Conservation (phyloP, 37 sponge, comb jelly and placozoan species). For the Theonella swinhoei region DNA sequence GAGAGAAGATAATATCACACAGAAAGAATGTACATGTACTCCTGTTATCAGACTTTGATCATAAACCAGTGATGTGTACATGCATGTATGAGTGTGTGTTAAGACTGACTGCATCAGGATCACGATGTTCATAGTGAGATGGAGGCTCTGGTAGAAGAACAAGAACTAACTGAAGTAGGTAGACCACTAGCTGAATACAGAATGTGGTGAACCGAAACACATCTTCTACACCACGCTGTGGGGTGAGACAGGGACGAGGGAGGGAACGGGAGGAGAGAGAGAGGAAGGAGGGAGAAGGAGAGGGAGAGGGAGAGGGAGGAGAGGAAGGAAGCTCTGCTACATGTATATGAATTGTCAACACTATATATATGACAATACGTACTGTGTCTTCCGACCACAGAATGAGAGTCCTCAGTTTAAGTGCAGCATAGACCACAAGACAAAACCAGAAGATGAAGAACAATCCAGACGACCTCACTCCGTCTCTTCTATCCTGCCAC, state of each 20-base stretch:
- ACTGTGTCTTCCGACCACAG: slow-evolving; percentile 27
- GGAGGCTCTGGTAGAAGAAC: slow-evolving; percentile 48
- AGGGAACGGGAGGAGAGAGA: background rate
- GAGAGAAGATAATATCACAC: background rate
- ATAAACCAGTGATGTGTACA: slow-evolving; percentile 28
- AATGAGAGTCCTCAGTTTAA: slow-evolving; percentile 46
- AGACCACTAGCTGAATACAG: slow-evolving; percentile 6
- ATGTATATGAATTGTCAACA: background rate
- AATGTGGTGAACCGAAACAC: slow-evolving; percentile 30
- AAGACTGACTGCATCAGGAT: slow-evolving; percentile 15
- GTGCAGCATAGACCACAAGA: slow-evolving; percentile 44
- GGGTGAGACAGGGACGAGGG: background rate
- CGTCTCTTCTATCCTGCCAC: slow-evolving; percentile 34
- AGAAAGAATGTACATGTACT: too few species aligned
- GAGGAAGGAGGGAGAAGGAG: slow-evolving; percentile 7
- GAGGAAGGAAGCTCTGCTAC: slow-evolving; percentile 15
- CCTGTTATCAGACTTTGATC: too few species aligned
- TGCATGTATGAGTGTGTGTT: background rate
- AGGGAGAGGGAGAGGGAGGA: slow-evolving; percentile 1
- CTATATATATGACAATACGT: background rate
- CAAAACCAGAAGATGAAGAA: slow-evolving; percentile 65
- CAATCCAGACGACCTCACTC: slow-evolving; percentile 63
- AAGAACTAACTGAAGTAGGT: slow-evolving; percentile 51
- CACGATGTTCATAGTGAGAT: slow-evolving; percentile 1
- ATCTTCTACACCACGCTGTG: slow-evolving; percentile 21